These are phyloP conservation scores for Adrianichthys oophorus DNA, from an alignment of 2,797 vertebrate species.

Conservation along the genomic window DNA sequence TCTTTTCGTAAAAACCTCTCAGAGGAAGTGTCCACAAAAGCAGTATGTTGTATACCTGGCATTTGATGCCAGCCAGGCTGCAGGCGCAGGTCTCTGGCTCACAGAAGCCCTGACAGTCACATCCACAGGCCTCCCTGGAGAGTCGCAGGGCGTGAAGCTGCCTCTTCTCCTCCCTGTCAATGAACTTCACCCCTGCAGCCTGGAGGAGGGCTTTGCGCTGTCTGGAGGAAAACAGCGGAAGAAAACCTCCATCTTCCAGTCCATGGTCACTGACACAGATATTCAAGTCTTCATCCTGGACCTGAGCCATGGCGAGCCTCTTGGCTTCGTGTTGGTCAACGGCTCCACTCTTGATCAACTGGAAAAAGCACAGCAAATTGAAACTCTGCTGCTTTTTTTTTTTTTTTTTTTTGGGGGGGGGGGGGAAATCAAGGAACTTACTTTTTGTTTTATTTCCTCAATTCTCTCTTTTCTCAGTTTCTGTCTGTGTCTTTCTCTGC, in stretches of 20 bases:
- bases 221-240: constrained; percentile 84
- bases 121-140: constrained; percentile 89
- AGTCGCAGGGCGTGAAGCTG: constrained; percentile 86
- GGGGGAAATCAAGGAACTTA: constrained; percentile 50
- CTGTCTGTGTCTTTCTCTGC: constrained; percentile 78
- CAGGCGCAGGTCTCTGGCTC: constrained; percentile 91
- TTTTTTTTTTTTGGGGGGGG: no score
- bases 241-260: constrained; percentile 79
- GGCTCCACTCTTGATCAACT: constrained; percentile 79
- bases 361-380: constrained; percentile 15
- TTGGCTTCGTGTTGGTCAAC: constrained; percentile 72
- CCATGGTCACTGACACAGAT: constrained; percentile 63
- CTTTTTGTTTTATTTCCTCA: constrained; percentile 77
- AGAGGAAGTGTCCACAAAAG: no score
- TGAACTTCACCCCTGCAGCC: constrained; percentile 82
- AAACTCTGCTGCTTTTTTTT: not conserved
- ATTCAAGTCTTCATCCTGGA: constrained; percentile 65
- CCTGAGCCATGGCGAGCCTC: constrained; percentile 77
- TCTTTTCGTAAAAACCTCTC: no score
- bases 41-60: constrained; percentile 80
- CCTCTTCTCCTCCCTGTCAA: constrained; percentile 88
- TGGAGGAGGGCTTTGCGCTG: constrained; percentile 85
- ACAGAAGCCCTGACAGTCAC: constrained; percentile 86
- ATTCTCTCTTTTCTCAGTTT: constrained; percentile 82
- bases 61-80: constrained; percentile 90